Evolutionary conservation across 2,113 vertebrate genomes (phyloP).

Genomic region (Eolophus roseicapilla): DNA sequence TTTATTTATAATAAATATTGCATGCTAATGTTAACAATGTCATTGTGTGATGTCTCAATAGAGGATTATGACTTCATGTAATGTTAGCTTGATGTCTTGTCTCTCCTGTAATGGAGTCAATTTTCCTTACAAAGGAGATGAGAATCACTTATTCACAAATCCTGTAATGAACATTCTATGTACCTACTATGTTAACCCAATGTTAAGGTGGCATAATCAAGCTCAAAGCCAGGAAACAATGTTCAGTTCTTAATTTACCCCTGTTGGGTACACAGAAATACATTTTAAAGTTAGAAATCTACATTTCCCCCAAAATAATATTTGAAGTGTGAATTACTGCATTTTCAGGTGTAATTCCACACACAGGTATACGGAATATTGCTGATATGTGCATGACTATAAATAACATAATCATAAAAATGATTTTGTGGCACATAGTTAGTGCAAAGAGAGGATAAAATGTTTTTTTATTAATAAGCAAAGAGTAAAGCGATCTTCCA

Average conservation of each 20-base stretch:
- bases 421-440: not conserved
- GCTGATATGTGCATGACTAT: not conserved
- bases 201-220: not conserved
- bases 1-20: slow-evolving; percentile 69
- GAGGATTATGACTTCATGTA: slow-evolving; percentile 46
- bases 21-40: slow-evolving; percentile 37
- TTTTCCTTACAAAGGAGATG: slow-evolving; percentile 33
- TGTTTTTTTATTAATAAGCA: slow-evolving; percentile 40
- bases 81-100: slow-evolving; percentile 37
- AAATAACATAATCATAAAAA: not conserved
- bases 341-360: not conserved
- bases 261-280: not conserved
- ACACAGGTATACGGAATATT: not conserved
- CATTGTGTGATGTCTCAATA: slow-evolving; percentile 41
- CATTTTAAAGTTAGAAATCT: not conserved
- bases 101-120: slow-evolving; percentile 31
- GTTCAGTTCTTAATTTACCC: not conserved
- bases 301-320: not conserved
- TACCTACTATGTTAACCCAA: not conserved
- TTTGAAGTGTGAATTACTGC: not conserved
- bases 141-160: not conserved
- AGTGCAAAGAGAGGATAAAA: not conserved
- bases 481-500: slow-evolving; percentile 7
- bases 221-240: not conserved
- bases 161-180: not conserved